Evolutionary conservation across 2,888 invertebrate genomes (phyloP), one percentile per base, ranked within the genome.

Genomic region (Lymantria dispar): DNA sequence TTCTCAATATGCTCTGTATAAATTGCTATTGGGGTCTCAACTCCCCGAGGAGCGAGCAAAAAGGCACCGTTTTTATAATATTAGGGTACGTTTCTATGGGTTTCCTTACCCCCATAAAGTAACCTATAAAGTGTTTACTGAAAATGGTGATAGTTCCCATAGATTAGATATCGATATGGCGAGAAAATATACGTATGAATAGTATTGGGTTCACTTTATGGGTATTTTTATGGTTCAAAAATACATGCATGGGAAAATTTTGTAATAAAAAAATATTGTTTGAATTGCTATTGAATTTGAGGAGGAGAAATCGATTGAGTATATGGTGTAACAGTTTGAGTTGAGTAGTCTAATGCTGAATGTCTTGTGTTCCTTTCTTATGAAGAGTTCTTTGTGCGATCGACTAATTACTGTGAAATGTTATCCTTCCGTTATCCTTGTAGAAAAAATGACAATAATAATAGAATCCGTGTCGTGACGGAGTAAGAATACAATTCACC

Each of bases 61-160:
- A 47, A 49, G 45, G 48, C 45, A 47, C 12, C 52, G 52, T 59
- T 64, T 55, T 52, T 60, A 54, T 54, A 62, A 57, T 52, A 65
- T 57, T 45, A 52, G 48, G 43, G 54, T 66, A 54, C 53, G 59
- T 60, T 57, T 49, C 44, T 62, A 66, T 53, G 60, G 54, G 54
- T 55, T 62, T 55, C 43, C 50, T 47, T 10, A 39, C 58, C 66
- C 62, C 60, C 33, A 52, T 54, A 47, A 54, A 64, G 53, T 51
- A 51, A 30, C 44, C 30, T 33, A 53, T 51, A 41, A 58, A 52
- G 55, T 62, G 63, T 62, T 55, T 51, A 60, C 56, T 1, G 60
- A 52, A 47, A 50, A 58, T 66, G 50, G 52, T 49, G 48, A 62
- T 60, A 54, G 60, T 48, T 37, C 43, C 10, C 22, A 3, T 40